Evolutionary conservation across 2,797 vertebrate genomes (phyloP), one percentile per base, ranked within the genome.

Genomic region (Diplodus puntazzo): DNA sequence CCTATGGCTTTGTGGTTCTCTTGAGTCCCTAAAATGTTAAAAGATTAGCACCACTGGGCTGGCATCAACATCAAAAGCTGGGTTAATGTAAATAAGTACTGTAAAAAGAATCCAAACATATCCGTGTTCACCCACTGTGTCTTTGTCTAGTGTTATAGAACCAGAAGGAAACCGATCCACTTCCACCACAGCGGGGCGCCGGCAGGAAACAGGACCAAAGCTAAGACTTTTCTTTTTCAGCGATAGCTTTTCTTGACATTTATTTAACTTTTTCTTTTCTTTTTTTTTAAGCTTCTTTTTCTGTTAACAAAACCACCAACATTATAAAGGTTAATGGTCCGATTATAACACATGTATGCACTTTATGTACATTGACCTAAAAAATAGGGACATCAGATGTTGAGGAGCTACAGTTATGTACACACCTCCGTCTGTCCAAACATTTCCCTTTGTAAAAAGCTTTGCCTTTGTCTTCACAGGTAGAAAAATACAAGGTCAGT

Each of bases 401-500:
- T 70, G 69, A 83, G 77, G 65, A 73, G 61, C 73, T 81, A 65
- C 23, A 34, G 53, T 67, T 91, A 88, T 92, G 86, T 90, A 93
- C 90, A 93, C 4, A 67, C 78, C 45, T 82, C 69, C 54, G 61
- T 55, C 66, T 49, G 55, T 74, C 70, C 42, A 82, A 88, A 85
- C 25, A 39, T 80, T 89, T 95, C 92, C 92, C 88, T 94, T 95
- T 91, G 70, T 85, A 82, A 86, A 84, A 88, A 87, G 76, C 86
- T 82, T 81, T 79, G 80, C 75, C 88, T 78, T 88, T 54, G 21
- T 77, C 42, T 67, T 69, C 72, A 85, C 77, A 65, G 64, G 61
- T 86, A 91, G 49, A 92, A 90, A 86, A 91, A 87, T 81, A 88
- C 83, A 86, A 43, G 61, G 54, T 62, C 27, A 62, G 61, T 63